phyloP scores from a whole-genome alignment of 2,113 vertebrate species.

The Beaufortia kweichowensis region DNA sequence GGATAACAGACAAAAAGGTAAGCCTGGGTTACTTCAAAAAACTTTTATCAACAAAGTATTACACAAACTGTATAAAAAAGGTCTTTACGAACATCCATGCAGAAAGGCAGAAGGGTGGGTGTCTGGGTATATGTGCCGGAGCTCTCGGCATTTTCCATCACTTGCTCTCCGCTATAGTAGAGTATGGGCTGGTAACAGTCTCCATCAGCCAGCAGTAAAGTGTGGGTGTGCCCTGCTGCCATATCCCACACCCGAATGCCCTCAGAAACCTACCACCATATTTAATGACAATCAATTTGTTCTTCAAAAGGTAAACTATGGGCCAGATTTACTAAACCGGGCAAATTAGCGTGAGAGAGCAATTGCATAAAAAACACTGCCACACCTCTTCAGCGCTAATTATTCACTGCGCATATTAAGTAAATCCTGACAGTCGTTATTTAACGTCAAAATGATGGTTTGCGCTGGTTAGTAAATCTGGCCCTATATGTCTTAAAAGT shows the following conservation, averaged over 20 bases:
- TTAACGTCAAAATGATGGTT: too few relatives aligned
- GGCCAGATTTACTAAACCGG: too few relatives aligned
- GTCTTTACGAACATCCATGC: conserved; percentile 80
- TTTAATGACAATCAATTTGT: too few relatives aligned
- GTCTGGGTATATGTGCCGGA: conserved; percentile 69
- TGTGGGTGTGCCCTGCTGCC: conserved; percentile 87
- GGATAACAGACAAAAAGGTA: conserved; percentile 10
- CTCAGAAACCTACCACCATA: conserved; percentile 76
- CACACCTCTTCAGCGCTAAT: too few relatives aligned
- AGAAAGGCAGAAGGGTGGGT: conserved; percentile 77
- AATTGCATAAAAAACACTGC: too few relatives aligned
- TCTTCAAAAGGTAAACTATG: too few relatives aligned
- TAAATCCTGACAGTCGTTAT: too few relatives aligned
- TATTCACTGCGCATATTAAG: too few relatives aligned
- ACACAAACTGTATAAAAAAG: too few relatives aligned
- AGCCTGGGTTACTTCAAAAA: not conserved
- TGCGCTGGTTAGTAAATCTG: too few relatives aligned
- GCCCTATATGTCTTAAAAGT: not conserved
- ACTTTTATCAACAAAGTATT: not conserved
- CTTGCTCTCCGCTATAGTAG: conserved; percentile 85
- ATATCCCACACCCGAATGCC: conserved; percentile 82
- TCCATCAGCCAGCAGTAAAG: conserved; percentile 86
- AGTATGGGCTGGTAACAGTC: conserved; percentile 87
- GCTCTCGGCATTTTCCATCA: conserved; percentile 49
- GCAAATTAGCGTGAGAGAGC: too few relatives aligned